Evolutionary conservation across 2,888 invertebrate species (phyloP).

Genomic region (Panzeria rudis): DNA sequence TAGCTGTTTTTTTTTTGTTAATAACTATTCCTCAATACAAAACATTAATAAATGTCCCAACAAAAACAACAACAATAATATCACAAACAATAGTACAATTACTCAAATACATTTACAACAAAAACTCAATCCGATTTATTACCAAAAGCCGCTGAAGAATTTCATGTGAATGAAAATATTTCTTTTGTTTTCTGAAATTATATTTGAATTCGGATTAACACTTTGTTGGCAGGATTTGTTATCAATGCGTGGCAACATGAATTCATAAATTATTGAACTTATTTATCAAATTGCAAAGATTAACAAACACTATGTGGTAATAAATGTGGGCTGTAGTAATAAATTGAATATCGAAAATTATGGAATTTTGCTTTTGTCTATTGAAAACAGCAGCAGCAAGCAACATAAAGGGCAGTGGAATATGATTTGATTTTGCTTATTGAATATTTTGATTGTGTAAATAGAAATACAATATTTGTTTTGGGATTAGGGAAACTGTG

Average conservation of each 20-base stretch:
- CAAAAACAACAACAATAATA: background rate
- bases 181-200: slow-evolving; percentile 28
- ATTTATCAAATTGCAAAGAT: slow-evolving; percentile 31
- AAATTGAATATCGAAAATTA: slow-evolving; percentile 38
- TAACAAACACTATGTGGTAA: slow-evolving; percentile 22
- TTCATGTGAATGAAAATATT: slow-evolving; percentile 34
- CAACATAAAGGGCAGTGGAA: background rate
- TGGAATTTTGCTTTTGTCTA: slow-evolving; percentile 20
- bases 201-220: slow-evolving; percentile 64
- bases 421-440: slow-evolving; percentile 2
- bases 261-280: slow-evolving; percentile 52
- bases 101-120: background rate
- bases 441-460: slow-evolving; percentile 1
- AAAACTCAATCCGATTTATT: slow-evolving; percentile 42
- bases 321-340: slow-evolving; percentile 2
- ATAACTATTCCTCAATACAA: slow-evolving; percentile 30
- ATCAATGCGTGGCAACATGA: slow-evolving; percentile 40
- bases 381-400: background rate
- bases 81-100: slow-evolving; percentile 38
- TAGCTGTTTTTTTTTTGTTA: background rate
- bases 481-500: background rate
- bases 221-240: slow-evolving; percentile 59
- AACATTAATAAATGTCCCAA: slow-evolving; percentile 30
- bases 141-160: slow-evolving; percentile 27
- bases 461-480: slow-evolving; percentile 23